Percentiles rank a stretch among this genome's conserved stretches.
Conservation (phyloP, 2,113 vertebrate species). For the Apteryx owenii region DNA sequence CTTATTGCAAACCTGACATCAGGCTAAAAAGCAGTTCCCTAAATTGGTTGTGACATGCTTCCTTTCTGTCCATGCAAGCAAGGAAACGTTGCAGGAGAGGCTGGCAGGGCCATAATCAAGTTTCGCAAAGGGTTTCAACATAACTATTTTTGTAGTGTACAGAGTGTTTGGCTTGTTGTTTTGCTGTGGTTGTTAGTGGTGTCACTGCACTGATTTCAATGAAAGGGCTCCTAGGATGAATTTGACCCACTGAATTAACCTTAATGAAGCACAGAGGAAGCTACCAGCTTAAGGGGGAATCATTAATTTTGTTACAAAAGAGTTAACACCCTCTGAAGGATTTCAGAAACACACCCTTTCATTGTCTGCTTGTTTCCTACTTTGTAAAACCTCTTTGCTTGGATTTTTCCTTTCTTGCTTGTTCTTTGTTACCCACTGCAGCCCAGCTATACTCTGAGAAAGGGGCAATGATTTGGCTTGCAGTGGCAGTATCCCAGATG, state of each 20-base stretch:
- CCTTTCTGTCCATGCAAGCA: not conserved
- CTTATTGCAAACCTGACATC: not conserved
- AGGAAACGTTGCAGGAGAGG: not conserved
- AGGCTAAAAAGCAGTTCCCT: not conserved
- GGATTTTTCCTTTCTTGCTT: not conserved
- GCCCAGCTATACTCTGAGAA: not conserved
- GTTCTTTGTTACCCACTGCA: not conserved
- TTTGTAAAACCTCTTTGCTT: slow-evolving; percentile 16
- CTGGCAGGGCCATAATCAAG: not conserved
- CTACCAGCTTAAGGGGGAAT: slow-evolving; percentile 30
- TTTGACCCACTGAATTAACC: slow-evolving; percentile 17
- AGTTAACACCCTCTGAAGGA: slow-evolving; percentile 70
- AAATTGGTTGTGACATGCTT: not conserved
- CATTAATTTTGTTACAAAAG: slow-evolving; percentile 42
- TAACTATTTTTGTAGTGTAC: not conserved
- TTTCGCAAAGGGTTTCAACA: not conserved
- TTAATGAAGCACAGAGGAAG: slow-evolving; percentile 21
- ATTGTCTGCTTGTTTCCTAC: slow-evolving; percentile 44
- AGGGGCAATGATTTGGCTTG: not conserved
- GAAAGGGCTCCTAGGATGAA: not conserved
- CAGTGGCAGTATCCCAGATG: not conserved
- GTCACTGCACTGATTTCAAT: not conserved
- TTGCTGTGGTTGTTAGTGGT: not conserved
- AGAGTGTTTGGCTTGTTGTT: not conserved
- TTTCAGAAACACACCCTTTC: slow-evolving; percentile 58